Base-by-base conservation (phyloP, 1,140 invertebrate genomes). In the Saccostrea glomerata region DNA sequence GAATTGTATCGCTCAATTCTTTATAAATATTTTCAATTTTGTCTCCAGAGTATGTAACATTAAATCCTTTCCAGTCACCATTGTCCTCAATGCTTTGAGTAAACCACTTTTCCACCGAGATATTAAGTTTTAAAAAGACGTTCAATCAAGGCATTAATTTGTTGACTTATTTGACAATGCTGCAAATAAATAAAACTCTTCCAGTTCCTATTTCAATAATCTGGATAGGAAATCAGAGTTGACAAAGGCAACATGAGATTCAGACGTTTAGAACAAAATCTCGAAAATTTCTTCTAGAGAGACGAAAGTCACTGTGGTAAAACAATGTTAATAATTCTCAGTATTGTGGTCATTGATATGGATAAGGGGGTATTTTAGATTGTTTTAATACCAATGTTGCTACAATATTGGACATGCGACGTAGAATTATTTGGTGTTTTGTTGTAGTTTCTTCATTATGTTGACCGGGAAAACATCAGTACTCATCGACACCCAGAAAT, bases 401-500 rank as follows among this genome's bases (percentile, higher is more conserved):
- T 47, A 47, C 30, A 36, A 36, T 36, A 36, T 47, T 7, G 47
- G 47, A 47, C 2, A 47, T 47, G 9, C 47, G 47, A 47, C 47
- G 9, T 47, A 47, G 47, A 47, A 47, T 47, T 47, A 47, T 47
- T 47, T 47, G 5, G 47, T 3, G n/a, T 17, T 40, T 23, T 89
- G 15, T 89, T 88, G 47, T 87, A 94, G 93, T 47, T 94, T 94
- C 88, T 94, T 92, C 90, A 90, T 94, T 66, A 93, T 93, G 86
- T 86, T 94, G 54, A 91, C 90, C 20, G 94, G 94, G 1, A 91
- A 87, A 70, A 92, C 91, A 7, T 93, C 93, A 0, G 92, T 94
- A 2, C 93, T 92, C 84, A 94, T 94, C 88, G 92, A 93, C 82
- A 92, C 93, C 0, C 86, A 83, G 20, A 93, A 92, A 88, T 89